phyloP scores from a whole-genome alignment of 2,888 invertebrate genomes.

The Aricia artaxerxes region DNA sequence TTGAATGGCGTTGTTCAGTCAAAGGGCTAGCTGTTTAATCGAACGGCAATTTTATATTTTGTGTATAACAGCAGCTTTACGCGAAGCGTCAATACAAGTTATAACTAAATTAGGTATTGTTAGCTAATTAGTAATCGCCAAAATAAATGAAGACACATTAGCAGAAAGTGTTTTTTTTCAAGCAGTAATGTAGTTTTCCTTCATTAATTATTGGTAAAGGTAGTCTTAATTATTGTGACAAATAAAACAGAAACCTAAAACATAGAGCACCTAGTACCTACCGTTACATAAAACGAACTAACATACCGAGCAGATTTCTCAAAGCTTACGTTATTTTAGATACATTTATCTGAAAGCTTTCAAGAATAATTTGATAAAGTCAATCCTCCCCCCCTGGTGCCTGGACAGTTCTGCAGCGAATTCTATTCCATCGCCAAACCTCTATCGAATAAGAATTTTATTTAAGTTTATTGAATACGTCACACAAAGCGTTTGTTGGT shows the following conservation, averaged over 20 bases:
- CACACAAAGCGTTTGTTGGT: conserved; percentile 14
- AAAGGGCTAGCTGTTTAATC: no score
- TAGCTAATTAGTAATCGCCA: no score
- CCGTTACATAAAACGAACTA: neutral
- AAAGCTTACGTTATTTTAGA: conserved; percentile 9
- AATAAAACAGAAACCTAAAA: neutral
- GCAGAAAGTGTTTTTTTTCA: no score
- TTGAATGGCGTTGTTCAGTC: no score
- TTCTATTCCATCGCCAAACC: conserved; percentile 38
- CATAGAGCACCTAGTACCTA: neutral
- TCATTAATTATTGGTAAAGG: no score
- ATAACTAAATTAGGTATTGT: no score
- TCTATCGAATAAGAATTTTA: conserved; percentile 37
- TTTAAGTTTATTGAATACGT: conserved; percentile 26
- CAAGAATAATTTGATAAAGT: conserved; percentile 18
- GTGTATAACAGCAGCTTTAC: no score
- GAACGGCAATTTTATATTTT: no score
- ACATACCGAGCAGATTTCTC: neutral
- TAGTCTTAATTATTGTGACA: no score
- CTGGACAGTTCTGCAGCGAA: conserved; percentile 29
- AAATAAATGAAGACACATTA: no score
- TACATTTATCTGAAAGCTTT: conserved; percentile 22
- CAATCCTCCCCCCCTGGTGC: conserved; percentile 3
- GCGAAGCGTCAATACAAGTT: no score
- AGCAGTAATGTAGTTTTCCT: no score